A percentile compares a stretch with the other conserved stretches of the same genome.
Conservation (phyloP, 2,113 vertebrate species). For the Ptyas mucosa region DNA sequence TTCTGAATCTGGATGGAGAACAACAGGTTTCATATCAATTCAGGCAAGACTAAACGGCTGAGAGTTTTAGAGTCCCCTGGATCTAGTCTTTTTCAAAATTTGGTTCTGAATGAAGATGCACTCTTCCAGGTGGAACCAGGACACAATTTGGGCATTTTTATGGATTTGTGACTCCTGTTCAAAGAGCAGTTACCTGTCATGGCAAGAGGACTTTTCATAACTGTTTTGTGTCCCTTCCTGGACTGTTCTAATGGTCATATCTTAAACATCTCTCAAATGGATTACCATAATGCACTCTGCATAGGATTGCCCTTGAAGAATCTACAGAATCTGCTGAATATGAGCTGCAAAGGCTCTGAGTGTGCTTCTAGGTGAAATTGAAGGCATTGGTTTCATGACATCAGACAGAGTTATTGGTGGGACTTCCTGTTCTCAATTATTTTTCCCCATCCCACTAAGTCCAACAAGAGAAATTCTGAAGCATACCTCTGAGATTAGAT, state of each 20-base stretch:
- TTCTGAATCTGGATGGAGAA: background rate
- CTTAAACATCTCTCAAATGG: background rate
- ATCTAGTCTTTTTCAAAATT: background rate
- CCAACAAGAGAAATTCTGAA: background rate
- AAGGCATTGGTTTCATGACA: background rate
- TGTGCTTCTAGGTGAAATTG: background rate
- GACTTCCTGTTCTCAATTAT: background rate
- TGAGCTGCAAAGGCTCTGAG: background rate
- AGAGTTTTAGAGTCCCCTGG: background rate
- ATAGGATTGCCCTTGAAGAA: background rate
- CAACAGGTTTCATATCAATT: background rate
- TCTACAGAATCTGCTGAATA: background rate
- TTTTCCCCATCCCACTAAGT: background rate
- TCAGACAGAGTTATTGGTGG: background rate
- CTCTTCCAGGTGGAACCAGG: background rate
- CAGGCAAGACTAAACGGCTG: background rate
- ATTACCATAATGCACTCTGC: background rate
- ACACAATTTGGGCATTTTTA: background rate
- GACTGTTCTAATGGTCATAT: background rate
- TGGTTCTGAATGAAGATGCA: background rate
- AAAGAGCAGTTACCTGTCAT: background rate
- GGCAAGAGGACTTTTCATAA: background rate
- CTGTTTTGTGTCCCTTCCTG: background rate
- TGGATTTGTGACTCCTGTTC: background rate
- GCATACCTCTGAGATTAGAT: background rate